Evolutionary conservation across 2,888 invertebrate species (phyloP).

Genomic region (Candidula unifasciata): DNA sequence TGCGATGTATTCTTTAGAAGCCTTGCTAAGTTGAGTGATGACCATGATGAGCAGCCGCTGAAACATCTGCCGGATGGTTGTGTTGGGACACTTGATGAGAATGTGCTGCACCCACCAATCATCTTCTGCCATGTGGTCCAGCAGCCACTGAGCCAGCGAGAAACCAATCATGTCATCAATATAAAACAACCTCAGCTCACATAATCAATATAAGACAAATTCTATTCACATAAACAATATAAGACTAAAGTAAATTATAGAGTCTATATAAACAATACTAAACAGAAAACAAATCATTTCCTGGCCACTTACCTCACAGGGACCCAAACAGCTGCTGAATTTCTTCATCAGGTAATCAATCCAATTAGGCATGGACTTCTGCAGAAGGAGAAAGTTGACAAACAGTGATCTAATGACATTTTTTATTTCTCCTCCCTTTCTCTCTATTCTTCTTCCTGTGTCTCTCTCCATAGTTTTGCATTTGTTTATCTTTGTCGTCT

Average conservation of each 20-base stretch:
- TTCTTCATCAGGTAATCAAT: constrained; percentile 95
- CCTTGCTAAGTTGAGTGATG: constrained; percentile 87
- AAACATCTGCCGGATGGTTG: constrained; percentile 95
- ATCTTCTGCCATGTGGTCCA: constrained; percentile 93
- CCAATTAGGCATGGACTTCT: constrained; percentile 98
- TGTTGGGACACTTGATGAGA: constrained; percentile 95
- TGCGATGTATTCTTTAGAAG: constrained; percentile 44
- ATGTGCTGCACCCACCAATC: constrained; percentile 98
- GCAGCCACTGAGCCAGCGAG: constrained; percentile 85
- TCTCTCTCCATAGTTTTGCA: too few relatives aligned
- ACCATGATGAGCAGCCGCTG: constrained; percentile 96
- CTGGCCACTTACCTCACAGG: constrained; percentile 76
- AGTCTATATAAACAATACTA: too few relatives aligned
- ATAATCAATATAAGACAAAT: too few relatives aligned
- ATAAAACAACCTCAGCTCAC: too few relatives aligned
- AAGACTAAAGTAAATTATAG: too few relatives aligned
- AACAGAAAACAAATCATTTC: too few relatives aligned
- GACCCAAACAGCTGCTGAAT: constrained; percentile 89
- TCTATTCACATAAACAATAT: too few relatives aligned
- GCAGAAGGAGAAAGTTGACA: constrained; percentile 52
- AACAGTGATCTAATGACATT: neutral
- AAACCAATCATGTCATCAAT: too few relatives aligned
- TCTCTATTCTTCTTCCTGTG: too few relatives aligned
- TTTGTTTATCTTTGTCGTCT: too few relatives aligned
- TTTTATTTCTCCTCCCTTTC: too few relatives aligned